Conservation (phyloP, 2,797 vertebrate species). For the Valencia hispanica region DNA sequence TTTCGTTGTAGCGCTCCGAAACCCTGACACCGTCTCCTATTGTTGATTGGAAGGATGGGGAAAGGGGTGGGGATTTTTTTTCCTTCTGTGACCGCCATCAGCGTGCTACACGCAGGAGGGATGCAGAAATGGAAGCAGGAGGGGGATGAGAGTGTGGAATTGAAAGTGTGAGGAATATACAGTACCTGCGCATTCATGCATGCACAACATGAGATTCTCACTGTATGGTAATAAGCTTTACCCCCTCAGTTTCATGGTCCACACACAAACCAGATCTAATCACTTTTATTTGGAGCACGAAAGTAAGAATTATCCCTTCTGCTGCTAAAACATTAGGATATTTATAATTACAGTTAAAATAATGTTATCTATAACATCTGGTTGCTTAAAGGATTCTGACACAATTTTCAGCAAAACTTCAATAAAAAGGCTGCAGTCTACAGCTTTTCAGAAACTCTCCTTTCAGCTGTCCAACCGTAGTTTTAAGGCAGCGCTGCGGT, state of each 20-base stretch:
- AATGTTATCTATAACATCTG: neutral
- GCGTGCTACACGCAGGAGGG: constrained; percentile 41
- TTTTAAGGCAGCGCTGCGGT: neutral
- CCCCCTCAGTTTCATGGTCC: neutral
- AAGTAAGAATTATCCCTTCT: neutral
- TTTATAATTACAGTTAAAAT: neutral
- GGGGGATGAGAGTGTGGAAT: neutral
- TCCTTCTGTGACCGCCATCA: constrained; percentile 28
- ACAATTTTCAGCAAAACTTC: neutral
- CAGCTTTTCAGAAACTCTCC: too few relatives aligned
- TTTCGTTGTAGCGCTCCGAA: constrained; percentile 66
- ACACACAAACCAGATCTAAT: neutral
- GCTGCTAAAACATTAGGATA: neutral
- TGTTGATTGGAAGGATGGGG: constrained; percentile 57
- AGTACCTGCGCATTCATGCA: neutral
- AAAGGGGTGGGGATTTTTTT: constrained; percentile 22
- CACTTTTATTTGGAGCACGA: neutral
- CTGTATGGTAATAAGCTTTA: too few relatives aligned
- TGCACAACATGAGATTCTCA: too few relatives aligned
- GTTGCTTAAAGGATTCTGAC: neutral
- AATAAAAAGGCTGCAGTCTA: neutral
- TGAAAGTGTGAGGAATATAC: neutral
- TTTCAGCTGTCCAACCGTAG: too few relatives aligned
- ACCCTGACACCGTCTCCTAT: constrained; percentile 74
- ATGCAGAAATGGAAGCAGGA: constrained; percentile 11